Percentiles rank a stretch among this genome's conserved stretches.
Conservation (phyloP, 2,888 invertebrate genomes). For the Coelogynopora nodosa region DNA sequence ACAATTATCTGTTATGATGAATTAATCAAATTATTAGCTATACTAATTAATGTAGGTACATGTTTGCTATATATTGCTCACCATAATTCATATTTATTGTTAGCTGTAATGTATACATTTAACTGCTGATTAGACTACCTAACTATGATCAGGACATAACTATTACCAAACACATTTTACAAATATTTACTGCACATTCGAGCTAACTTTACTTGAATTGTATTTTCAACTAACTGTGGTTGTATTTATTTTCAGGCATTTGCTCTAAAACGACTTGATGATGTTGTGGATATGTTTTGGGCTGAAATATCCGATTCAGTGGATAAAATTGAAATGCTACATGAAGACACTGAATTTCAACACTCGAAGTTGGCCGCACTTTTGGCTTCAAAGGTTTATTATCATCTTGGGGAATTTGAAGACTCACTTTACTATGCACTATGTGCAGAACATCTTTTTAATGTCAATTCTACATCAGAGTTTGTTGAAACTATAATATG, state of each 20-base stretch:
- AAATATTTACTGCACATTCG: too few species aligned
- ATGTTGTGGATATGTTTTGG: slow-evolving; percentile 95
- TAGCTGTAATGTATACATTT: too few species aligned
- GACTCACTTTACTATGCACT: slow-evolving; percentile 94
- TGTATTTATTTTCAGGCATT: slow-evolving; percentile 66
- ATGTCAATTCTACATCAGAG: slow-evolving; percentile 86
- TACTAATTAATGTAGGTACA: too few species aligned
- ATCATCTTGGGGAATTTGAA: slow-evolving; percentile 91
- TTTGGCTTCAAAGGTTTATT: slow-evolving; percentile 90
- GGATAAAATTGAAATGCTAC: slow-evolving; percentile 90
- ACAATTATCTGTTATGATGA: too few species aligned
- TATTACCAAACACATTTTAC: too few species aligned
- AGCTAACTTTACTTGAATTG: too few species aligned
- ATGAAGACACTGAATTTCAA: slow-evolving; percentile 81
- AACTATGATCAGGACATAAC: too few species aligned
- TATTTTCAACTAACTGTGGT: too few species aligned
- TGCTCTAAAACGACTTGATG: slow-evolving; percentile 83
- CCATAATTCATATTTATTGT: too few species aligned
- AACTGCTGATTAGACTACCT: too few species aligned
- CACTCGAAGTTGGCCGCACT: slow-evolving; percentile 89
- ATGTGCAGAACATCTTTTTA: slow-evolving; percentile 87
- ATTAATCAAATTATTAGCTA: too few species aligned
- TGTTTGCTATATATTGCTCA: too few species aligned
- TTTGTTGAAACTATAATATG: slow-evolving; percentile 91
- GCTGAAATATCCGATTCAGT: slow-evolving; percentile 96